Conservation (phyloP, 1,140 invertebrate genomes). For the Caenorhabditis latens region DNA sequence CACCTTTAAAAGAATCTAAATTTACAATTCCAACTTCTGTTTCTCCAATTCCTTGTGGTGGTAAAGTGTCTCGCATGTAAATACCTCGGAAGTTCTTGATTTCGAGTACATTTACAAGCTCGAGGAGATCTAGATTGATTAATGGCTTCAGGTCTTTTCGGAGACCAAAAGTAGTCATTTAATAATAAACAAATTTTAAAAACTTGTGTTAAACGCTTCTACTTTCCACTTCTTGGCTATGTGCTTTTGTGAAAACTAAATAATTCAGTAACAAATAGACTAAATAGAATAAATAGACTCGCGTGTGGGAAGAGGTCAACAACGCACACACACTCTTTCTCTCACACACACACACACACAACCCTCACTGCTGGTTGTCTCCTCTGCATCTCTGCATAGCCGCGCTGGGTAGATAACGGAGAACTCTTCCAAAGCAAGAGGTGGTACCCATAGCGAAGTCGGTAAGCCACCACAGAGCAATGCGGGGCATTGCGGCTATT, state of each 20-base stretch:
- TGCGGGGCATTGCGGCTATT: no score
- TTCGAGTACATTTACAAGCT: slow-evolving; percentile 12
- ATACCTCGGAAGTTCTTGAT: slow-evolving; percentile 42
- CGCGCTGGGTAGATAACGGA: neutral
- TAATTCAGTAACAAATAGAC: neutral
- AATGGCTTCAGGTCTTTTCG: slow-evolving; percentile 53
- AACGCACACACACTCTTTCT: no score
- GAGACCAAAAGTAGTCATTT: slow-evolving; percentile 54
- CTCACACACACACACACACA: no score
- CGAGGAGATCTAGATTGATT: slow-evolving; percentile 44
- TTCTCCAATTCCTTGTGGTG: no score
- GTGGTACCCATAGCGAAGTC: neutral
- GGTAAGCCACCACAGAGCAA: no score
- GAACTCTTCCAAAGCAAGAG: neutral
- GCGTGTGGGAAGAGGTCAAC: no score
- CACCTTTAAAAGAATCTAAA: no score
- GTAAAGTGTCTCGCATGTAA: no score
- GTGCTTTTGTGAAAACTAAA: slow-evolving; percentile 40
- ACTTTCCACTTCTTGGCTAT: slow-evolving; percentile 45
- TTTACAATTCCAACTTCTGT: no score
- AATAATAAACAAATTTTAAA: slow-evolving; percentile 42
- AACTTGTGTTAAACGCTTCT: slow-evolving; percentile 54
- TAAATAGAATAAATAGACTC: no score
- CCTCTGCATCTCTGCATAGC: no score
- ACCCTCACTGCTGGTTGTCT: no score